Evolutionary conservation across 2,797 vertebrate genomes (phyloP).

Genomic region (Pristis pectinata): DNA sequence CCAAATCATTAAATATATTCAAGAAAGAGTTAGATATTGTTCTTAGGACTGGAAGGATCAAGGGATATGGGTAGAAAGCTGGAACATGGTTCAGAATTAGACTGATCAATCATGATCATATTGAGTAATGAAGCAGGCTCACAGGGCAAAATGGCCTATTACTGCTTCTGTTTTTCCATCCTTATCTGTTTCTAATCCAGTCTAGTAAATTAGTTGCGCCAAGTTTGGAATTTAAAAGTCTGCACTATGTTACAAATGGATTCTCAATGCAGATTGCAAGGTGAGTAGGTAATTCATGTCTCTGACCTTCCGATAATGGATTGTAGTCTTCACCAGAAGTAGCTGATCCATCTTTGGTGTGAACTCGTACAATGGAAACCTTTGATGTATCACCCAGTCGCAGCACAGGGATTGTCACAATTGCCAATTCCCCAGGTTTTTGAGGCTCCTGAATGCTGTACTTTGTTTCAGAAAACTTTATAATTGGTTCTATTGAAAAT

Average conservation of each 20-base stretch:
- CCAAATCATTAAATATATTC: no score
- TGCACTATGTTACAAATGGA: neutral
- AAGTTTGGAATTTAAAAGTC: neutral
- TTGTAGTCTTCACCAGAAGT: slow-evolving; percentile 79
- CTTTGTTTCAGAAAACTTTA: slow-evolving; percentile 76
- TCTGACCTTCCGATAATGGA: slow-evolving; percentile 72
- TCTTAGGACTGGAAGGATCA: no score
- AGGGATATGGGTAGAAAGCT: no score
- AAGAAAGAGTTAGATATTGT: no score
- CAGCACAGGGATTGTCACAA: slow-evolving; percentile 68
- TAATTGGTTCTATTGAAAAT: slow-evolving; percentile 63
- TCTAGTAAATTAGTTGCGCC: neutral
- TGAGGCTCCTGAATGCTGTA: slow-evolving; percentile 73
- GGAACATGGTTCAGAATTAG: no score
- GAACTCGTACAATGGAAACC: slow-evolving; percentile 73
- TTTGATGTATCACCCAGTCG: slow-evolving; percentile 70
- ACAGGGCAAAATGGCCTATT: no score
- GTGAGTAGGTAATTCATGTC: neutral
- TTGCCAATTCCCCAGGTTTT: slow-evolving; percentile 57
- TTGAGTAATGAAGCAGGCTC: no score
- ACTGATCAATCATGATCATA: no score
- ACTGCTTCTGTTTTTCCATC: no score
- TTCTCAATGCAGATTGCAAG: neutral
- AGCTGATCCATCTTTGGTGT: slow-evolving; percentile 79
- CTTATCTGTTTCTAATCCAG: no score